phyloP scores from a whole-genome alignment of 64 coral and sea anemone species.

The Pocillopora damicornis region DNA sequence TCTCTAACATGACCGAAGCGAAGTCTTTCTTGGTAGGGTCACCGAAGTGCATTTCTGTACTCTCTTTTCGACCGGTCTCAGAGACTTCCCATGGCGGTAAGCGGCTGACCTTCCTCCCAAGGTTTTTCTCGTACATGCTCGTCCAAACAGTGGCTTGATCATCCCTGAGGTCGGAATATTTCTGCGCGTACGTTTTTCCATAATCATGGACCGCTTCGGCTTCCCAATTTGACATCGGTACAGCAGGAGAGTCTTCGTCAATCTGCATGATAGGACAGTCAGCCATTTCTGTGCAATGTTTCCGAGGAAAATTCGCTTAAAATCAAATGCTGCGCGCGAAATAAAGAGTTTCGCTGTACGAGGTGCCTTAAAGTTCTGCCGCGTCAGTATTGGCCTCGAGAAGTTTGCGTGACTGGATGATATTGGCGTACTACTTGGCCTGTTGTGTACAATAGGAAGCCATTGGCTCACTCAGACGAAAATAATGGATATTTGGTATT shows the following conservation, averaged over 20 bases:
- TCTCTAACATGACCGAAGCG: conserved; percentile 63
- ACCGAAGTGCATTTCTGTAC: conserved; percentile 8
- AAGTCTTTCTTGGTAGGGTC: conserved; percentile 53
- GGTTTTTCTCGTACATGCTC: conserved; percentile 94
- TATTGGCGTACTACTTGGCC: too few species aligned
- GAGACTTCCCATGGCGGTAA: conserved; percentile 75
- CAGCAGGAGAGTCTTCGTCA: neutral
- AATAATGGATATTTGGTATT: neutral
- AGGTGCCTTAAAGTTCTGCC: neutral
- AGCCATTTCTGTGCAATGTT: neutral
- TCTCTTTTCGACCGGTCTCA: conserved; percentile 11
- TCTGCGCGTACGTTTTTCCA: conserved; percentile 58
- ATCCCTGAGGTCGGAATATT: conserved; percentile 78
- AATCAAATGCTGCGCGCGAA: neutral
- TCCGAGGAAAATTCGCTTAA: neutral
- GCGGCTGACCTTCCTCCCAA: conserved; percentile 80
- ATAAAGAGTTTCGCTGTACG: neutral
- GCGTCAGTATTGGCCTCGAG: neutral
- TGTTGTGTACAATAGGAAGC: neutral
- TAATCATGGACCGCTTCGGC: conserved; percentile 57
- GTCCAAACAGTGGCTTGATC: conserved; percentile 81
- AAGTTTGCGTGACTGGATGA: neutral
- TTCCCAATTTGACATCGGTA: conserved; percentile 48
- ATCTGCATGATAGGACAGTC: neutral
- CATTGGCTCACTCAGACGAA: neutral